These are phyloP conservation scores for Cynopterus brachyotis DNA, from an alignment of 2,113 vertebrate species.

Conservation along the genomic window DNA sequence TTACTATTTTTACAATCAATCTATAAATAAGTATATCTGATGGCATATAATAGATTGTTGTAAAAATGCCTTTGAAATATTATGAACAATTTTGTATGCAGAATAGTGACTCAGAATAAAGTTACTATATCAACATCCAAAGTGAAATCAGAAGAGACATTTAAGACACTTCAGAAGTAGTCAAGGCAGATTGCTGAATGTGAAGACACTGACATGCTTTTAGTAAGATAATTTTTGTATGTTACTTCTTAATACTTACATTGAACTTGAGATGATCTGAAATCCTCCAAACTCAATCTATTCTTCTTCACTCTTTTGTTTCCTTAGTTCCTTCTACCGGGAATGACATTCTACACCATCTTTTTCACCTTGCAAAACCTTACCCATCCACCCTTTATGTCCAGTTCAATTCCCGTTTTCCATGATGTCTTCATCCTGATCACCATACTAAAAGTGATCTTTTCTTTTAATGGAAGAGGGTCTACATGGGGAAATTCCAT, in stretches of 20 bases:
- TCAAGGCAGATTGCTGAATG: not conserved
- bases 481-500: not conserved
- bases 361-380: not conserved
- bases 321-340: not conserved
- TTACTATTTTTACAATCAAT: slow-evolving; percentile 10
- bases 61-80: slow-evolving; percentile 19
- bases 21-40: not conserved
- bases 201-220: not conserved
- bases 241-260: slow-evolving; percentile 1
- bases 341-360: not conserved
- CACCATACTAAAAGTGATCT: not conserved
- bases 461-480: not conserved
- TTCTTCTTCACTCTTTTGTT: not conserved
- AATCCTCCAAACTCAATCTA: slow-evolving; percentile 3
- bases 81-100: not conserved
- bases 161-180: not conserved
- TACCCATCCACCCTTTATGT: not conserved
- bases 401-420: not conserved
- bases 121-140: not conserved
- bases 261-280: not conserved
- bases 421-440: slow-evolving; percentile 1
- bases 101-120: not conserved
- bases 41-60: not conserved
- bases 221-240: not conserved
- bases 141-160: not conserved